phyloP scores from a whole-genome alignment of 2,888 invertebrate genomes.

The Coecobrya sp. region DNA sequence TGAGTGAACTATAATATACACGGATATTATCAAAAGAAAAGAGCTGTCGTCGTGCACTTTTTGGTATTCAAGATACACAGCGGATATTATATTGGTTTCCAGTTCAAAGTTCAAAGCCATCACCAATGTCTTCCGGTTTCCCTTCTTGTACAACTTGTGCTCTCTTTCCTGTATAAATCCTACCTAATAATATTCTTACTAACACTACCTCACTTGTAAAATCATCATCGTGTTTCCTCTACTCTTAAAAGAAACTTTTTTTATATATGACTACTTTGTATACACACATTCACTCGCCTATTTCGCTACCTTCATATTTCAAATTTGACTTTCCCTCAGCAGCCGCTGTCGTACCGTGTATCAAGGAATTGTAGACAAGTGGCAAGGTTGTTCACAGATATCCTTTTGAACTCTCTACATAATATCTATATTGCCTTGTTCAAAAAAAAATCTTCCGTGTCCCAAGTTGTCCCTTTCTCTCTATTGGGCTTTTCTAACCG shows the following conservation, averaged over 20 bases:
- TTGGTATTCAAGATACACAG: constrained; percentile 59
- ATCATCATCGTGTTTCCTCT: constrained; percentile 52
- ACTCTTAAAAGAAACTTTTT: constrained; percentile 41
- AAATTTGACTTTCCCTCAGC: constrained; percentile 68
- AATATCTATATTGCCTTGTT: constrained; percentile 44
- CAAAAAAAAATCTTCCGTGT: constrained; percentile 26
- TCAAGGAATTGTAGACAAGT: constrained; percentile 33
- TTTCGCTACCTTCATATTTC: constrained; percentile 50
- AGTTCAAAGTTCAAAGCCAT: constrained; percentile 83
- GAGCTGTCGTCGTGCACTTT: constrained; percentile 42
- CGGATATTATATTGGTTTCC: constrained; percentile 82
- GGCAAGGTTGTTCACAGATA: constrained; percentile 48
- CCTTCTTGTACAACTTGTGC: constrained; percentile 55
- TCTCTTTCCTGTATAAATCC: constrained; percentile 36
- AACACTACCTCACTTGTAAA: constrained; percentile 29
- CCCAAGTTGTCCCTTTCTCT: constrained; percentile 1
- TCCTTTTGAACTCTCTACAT: constrained; percentile 53
- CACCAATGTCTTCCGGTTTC: constrained; percentile 80
- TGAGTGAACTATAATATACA: constrained; percentile 20
- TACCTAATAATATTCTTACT: neutral
- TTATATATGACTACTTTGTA: constrained; percentile 1
- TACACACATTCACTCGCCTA: neutral
- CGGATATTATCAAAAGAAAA: constrained; percentile 59
- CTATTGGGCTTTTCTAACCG: constrained; percentile 57
- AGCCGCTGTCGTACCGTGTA: neutral